Conservation (phyloP, 2,113 vertebrate genomes). For the Amphiprion percula region DNA sequence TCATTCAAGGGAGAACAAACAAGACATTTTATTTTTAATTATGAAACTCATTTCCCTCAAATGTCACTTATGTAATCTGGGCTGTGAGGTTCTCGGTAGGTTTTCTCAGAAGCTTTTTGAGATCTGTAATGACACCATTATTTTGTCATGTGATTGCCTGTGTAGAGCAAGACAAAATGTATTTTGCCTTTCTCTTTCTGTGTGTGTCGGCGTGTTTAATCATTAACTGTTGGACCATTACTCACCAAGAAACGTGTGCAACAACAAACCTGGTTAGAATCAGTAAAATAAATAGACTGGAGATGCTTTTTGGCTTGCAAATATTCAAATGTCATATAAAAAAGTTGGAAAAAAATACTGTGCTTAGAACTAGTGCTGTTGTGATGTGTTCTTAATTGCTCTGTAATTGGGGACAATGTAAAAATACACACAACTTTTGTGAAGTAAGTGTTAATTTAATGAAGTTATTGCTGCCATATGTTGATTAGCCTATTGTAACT, state of each 20-base stretch:
- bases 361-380: neutral
- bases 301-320: constrained; percentile 4
- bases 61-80: constrained; percentile 35
- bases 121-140: constrained; percentile 19
- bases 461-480: neutral
- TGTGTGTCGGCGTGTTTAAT: constrained; percentile 54
- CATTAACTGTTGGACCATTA: constrained; percentile 63
- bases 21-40: constrained; percentile 25
- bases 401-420: neutral
- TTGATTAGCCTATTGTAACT: neutral
- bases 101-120: constrained; percentile 19
- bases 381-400: neutral
- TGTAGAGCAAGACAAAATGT: constrained; percentile 32
- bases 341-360: neutral
- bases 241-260: constrained; percentile 35
- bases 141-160: constrained; percentile 9
- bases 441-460: constrained; percentile 4
- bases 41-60: constrained; percentile 15
- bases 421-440: neutral
- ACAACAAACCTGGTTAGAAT: constrained; percentile 11
- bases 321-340: neutral
- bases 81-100: neutral
- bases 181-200: constrained; percentile 38
- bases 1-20: constrained; percentile 3
- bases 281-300: neutral